Base-by-base conservation (phyloP, 2,113 vertebrate species). In the Dicaeum eximium region DNA sequence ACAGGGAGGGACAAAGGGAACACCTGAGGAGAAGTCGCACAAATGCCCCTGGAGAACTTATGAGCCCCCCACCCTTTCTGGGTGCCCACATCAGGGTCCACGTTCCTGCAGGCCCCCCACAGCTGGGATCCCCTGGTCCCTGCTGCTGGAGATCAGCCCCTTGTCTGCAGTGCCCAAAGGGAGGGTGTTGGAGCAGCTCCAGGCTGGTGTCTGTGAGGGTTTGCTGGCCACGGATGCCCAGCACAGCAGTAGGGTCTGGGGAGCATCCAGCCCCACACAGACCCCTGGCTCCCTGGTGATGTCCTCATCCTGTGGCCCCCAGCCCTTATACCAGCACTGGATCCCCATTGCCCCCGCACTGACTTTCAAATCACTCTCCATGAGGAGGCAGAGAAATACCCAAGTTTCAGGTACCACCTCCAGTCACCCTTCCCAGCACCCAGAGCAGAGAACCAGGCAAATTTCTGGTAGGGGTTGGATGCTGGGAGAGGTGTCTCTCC, bases 111-210 rank as follows among this genome's bases (percentile, higher is more conserved):
- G 15, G 5, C 3, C 8, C 4, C 22, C 45, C 3, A 1, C 18
- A 67, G 7, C 42, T 10, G 18, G 8, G 3, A 13, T 47, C 10
- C 27, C 45, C 31, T 72, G 13, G 28, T 62, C 6, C 9, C 16
- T 1, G 1, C 23, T 25, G 11, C 38, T 42, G 27, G n/a, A 2
- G 8, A n/a, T 4, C n/a, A 62, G 17, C 4, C 3, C 42, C 9
- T 31, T 28, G 31, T 35, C n/a, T 1, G 1, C 0, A 0, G 20
- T 38, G 42, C 11, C 23, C 15, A 31, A 23, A 56, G 6, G 9
- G 13, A 87, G 14, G 16, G 3, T 28, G 37, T 51, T 4, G 3
- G 7, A n/a, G 47, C 33, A 66, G 37, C 15, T 31, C 23, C 69
- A 47, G n/a, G 37, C 13, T 47, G 37, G 12, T 2, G 0, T 22